phyloP scores from a whole-genome alignment of 2,888 invertebrate species.

The Heliconius sara region DNA sequence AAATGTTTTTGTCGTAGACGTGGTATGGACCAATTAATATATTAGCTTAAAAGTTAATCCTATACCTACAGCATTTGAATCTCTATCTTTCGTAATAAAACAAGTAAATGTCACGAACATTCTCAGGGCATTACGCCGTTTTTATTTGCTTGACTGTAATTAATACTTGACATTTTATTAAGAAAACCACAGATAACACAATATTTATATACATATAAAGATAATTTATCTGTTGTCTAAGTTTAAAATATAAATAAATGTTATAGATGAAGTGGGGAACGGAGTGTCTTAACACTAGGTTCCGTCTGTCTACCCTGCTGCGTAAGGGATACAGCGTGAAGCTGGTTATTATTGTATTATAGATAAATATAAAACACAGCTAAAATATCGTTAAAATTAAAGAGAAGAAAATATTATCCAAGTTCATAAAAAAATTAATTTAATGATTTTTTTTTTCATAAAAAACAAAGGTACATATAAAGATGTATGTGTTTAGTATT shows the following conservation, averaged over 20 bases:
- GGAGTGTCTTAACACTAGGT: too few relatives aligned
- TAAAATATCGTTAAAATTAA: neutral
- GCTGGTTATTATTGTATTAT: neutral
- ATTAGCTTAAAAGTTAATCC: neutral
- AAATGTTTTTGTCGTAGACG: too few relatives aligned
- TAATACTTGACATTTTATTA: neutral
- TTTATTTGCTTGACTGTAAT: slow-evolving; percentile 3
- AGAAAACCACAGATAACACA: neutral
- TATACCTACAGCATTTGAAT: neutral
- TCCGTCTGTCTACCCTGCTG: too few relatives aligned
- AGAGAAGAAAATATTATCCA: neutral
- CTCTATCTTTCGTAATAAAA: neutral
- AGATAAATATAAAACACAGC: neutral
- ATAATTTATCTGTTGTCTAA: neutral
- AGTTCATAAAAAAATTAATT: neutral
- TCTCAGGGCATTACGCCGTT: neutral
- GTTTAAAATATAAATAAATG: neutral
- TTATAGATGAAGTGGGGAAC: too few relatives aligned
- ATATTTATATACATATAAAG: neutral
- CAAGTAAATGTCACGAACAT: neutral
- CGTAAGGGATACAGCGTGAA: too few relatives aligned
- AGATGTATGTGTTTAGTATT: neutral
- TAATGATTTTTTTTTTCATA: too few relatives aligned
- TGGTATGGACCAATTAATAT: too few relatives aligned
- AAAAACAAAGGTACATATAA: neutral